phyloP scores from a whole-genome alignment of 1,140 invertebrate species.

The Eufriesea mexicana region DNA sequence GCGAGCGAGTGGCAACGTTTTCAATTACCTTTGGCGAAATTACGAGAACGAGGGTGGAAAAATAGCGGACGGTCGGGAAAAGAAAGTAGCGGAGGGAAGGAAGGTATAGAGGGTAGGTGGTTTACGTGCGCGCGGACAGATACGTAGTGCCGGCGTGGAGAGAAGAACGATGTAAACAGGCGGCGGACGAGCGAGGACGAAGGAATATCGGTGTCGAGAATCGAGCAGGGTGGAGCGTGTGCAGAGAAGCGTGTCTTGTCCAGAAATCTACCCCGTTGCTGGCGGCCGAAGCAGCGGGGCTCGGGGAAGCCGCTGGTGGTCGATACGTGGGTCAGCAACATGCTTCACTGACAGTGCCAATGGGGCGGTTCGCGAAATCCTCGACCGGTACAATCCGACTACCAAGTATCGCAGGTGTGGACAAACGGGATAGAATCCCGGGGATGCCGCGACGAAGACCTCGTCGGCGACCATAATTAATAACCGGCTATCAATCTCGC shows the following conservation, averaged over 20 bases:
- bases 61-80: background rate
- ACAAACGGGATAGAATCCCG: conserved; percentile 33
- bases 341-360: conserved; percentile 75
- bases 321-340: conserved; percentile 76
- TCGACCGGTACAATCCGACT: conserved; percentile 66
- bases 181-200: conserved; percentile 37
- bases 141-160: conserved; percentile 19
- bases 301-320: conserved; percentile 60
- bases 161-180: conserved; percentile 60
- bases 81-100: conserved; percentile 4
- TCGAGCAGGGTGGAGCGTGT: conserved; percentile 36
- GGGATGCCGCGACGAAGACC: conserved; percentile 37
- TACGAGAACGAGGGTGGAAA: background rate
- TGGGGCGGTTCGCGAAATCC: conserved; percentile 74
- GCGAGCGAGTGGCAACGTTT: no score
- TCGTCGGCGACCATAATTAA: conserved; percentile 58
- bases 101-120: conserved; percentile 17
- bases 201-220: conserved; percentile 47
- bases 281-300: conserved; percentile 22
- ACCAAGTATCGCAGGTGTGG: conserved; percentile 70
- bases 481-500: conserved; percentile 25
- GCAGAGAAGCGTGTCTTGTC: conserved; percentile 54
- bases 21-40: background rate
- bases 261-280: conserved; percentile 42
- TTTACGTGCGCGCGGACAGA: conserved; percentile 45